Base-by-base conservation (phyloP, 1,140 invertebrate species). In the Brachionus rubens region DNA sequence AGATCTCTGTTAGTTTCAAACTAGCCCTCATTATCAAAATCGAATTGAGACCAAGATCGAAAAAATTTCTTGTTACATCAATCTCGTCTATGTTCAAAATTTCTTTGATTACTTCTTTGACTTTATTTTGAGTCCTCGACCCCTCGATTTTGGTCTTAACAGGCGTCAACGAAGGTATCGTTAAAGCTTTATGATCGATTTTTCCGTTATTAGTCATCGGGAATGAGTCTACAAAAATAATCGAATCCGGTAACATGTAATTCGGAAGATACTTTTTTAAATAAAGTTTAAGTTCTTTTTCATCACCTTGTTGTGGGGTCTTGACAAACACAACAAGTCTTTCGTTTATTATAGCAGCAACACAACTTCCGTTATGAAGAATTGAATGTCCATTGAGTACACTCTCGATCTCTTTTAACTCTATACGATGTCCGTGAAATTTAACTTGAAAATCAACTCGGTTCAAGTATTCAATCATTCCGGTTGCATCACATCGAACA, bases 351-450 rank as follows among this genome's bases (percentile, higher is more conserved):
- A 54, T 14, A 54, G 28, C 7, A 6, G 19, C 52, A 4, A 26
- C 28, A 54, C 52, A 54, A 5, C 10, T 54, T 54, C 28, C 28
- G 19, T 26, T 30, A 26, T 54, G 19, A n/a, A 50, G 16, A 3
- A 10, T 24, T 14, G 52, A 24, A 54, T 54, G 52, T 9, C 1
- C 10, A 26, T 26, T 78, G 0, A 81, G 59, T 41, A 80, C 78
- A 46, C 79, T 77, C 68, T 80, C 80, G n/a, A 81, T 81, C 77
- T 81, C 80, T 48, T 67, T 78, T 4, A 81, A 77, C 24, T 79
- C 79, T 19, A 80, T 78, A 43, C 80, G 48, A 33, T 80, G 77
- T 1, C 80, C 79, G 28, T 79, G 67, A 24, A 80, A 79, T 41
- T 81, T 81, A 0, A 81, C 76, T 75, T 79, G 79, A 56, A 78